A percentile compares a stretch with the other conserved stretches of the same genome.
phyloP scores from a whole-genome alignment of 2,888 invertebrate species.

The Netelia virgata region DNA sequence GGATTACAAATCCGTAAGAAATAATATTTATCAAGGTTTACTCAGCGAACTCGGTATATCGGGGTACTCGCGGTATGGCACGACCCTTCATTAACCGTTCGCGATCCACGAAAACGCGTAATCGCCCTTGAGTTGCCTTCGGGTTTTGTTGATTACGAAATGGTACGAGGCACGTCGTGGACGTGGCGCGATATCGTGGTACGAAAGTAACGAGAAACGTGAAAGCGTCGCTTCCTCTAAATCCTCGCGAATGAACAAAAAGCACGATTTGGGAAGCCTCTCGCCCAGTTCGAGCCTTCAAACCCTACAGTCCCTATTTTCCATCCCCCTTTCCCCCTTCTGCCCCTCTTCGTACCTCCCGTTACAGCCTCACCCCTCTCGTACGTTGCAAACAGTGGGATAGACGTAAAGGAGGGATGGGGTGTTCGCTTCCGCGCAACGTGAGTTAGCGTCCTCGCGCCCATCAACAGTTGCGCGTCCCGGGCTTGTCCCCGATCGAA shows the following conservation, averaged over 20 bases:
- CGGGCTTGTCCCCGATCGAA: slow-evolving; percentile 7
- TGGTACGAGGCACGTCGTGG: slow-evolving; percentile 48
- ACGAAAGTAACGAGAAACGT: slow-evolving; percentile 65
- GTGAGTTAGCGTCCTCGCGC: background rate
- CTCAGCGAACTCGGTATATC: background rate
- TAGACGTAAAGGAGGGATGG: slow-evolving; percentile 51
- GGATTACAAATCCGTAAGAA: too few species aligned
- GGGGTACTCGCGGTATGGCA: background rate
- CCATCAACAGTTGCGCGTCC: background rate
- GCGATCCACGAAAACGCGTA: background rate
- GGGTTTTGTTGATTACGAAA: slow-evolving; percentile 42
- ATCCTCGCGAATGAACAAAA: slow-evolving; percentile 82
- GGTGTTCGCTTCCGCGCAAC: background rate
- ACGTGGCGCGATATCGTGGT: slow-evolving; percentile 58
- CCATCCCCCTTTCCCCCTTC: too few species aligned
- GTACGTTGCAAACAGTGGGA: slow-evolving; percentile 79
- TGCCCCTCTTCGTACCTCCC: too few species aligned
- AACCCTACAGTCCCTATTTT: too few species aligned
- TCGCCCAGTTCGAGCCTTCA: slow-evolving; percentile 47
- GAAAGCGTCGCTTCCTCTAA: slow-evolving; percentile 77
- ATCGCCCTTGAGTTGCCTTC: slow-evolving; percentile 16
- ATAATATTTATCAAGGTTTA: too few species aligned
- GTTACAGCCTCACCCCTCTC: slow-evolving; percentile 39
- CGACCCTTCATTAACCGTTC: background rate
- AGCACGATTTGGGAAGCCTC: slow-evolving; percentile 82